Conservation (phyloP, 92 coral and sea anemone species). For the Bergia sp. region DNA sequence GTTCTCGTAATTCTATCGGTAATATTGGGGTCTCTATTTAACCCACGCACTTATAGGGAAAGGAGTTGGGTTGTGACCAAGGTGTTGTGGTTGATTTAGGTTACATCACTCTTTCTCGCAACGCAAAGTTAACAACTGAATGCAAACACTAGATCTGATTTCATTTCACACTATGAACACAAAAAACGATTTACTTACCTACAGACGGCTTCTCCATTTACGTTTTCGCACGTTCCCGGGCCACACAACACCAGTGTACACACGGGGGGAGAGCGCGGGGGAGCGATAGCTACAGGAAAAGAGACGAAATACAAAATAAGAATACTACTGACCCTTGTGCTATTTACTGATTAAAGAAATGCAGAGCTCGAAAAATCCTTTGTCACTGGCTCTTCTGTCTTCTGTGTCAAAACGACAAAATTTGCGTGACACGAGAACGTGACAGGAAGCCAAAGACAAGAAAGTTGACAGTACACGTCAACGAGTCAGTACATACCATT, state of each 20-base stretch:
- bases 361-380: too few species aligned
- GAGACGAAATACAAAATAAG: background rate
- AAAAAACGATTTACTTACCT: constrained; percentile 63
- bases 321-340: background rate
- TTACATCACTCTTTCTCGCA: background rate
- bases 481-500: background rate
- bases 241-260: constrained; percentile 86
- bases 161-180: too few species aligned
- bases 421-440: background rate
- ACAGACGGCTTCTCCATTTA: constrained; percentile 75
- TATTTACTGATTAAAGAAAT: background rate
- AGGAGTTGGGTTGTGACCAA: background rate
- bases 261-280: constrained; percentile 73
- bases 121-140: too few species aligned
- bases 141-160: too few species aligned
- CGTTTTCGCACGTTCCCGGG: constrained; percentile 72
- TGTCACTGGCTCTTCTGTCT: background rate
- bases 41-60: background rate
- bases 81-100: background rate
- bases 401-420: background rate
- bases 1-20: too few species aligned
- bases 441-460: background rate
- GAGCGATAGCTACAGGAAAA: constrained; percentile 52
- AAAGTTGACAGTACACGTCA: background rate
- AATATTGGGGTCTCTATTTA: too few species aligned